Evolutionary conservation across 1,140 invertebrate species (phyloP), one percentile per base, ranked within the genome.

Genomic region (Papilio machaon): DNA sequence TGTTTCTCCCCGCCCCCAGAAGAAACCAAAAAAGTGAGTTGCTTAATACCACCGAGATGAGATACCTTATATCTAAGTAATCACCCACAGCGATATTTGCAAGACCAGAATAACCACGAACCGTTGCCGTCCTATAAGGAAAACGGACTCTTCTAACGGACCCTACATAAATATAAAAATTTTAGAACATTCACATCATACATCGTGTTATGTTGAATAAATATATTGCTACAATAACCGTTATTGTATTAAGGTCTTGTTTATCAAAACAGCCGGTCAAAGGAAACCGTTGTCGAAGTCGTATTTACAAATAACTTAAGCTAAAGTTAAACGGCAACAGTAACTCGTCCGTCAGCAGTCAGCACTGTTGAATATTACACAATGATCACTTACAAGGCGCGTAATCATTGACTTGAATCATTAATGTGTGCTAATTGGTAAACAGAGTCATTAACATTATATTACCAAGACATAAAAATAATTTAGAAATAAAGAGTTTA

Each of bases 251-350:
- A 23, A 76, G 47, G 46, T 47, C 11, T 76, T 76, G 46, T 76
- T 76, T 76, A 76, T 76, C 23, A 76, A 54, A 46, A 76, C 47
- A 13, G 6, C 9, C 30, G 10, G 74, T 35, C 43, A 23, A 52
- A 47, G 47, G 19, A 52, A 76, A n/a, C 19, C n/a, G 19, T 23
- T 13, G 74, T 19, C 4, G 47, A 15, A 9, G 30, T 17, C 1
- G 10, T 52, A 76, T 76, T 76, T 76, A 47, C 47, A 76, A 47
- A 76, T 52, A 76, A 17, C 74, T 76, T 76, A 76, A 49, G n/a
- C 11, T 76, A 11, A 76, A 52, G 3, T 35, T 75, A 75, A 47
- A 43, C 23, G 35, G 9, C 17, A 73, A 30, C 10, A 23, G 35
- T 35, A 47, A n/a, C 15, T n/a, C 8, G 60, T 30, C 23, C 10